Base-by-base conservation (phyloP, 1,140 invertebrate species). In the Drosophila jambulina region DNA sequence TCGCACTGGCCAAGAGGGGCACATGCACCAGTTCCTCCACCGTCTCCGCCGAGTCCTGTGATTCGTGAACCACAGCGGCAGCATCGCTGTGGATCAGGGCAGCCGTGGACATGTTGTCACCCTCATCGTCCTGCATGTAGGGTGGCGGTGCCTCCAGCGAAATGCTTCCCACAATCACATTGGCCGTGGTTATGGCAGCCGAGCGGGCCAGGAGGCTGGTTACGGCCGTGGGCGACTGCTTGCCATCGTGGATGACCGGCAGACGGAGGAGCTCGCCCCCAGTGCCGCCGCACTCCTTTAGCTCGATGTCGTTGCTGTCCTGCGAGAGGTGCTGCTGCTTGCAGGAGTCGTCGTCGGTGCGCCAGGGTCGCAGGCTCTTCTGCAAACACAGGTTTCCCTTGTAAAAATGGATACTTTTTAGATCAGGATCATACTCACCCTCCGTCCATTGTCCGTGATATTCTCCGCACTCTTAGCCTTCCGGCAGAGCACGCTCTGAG, bases 391-490 rank as follows among this genome's bases (percentile, higher is more conserved):
- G n/a, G n/a, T 13, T n/a, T 51, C 6, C 12, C 7, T 15, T 23
- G 21, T 29, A 7, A 49, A 19, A 17, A 7, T 4, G 17, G 10
- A 29, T 13, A 12, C 6, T 15, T n/a, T 21, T 8, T n/a, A 8
- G 5, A 4, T 34, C 6, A 8, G 6, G 17, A 54, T 46, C 5
- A 1, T 1, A 53, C 54, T 74, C 42, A 92, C 92, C 76, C 88
- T 91, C 48, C 91, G 49, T 32, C 87, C 91, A 67, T 92, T 92
- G 43, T 92, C 91, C 10, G 94, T 95, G 58, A 95, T 94, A 83
- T 95, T 95, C 82, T 95, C 95, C 78, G 95, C 95, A 93, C 95
- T 96, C 93, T 95, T 95, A 80, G 96, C 96, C 93, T 96, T 96
- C 13, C 96, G 94, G 87, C 96, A 97, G 42, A 96, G 92, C 71